Base-by-base conservation (phyloP, 2,888 invertebrate genomes). In the Drosophila dives region DNA sequence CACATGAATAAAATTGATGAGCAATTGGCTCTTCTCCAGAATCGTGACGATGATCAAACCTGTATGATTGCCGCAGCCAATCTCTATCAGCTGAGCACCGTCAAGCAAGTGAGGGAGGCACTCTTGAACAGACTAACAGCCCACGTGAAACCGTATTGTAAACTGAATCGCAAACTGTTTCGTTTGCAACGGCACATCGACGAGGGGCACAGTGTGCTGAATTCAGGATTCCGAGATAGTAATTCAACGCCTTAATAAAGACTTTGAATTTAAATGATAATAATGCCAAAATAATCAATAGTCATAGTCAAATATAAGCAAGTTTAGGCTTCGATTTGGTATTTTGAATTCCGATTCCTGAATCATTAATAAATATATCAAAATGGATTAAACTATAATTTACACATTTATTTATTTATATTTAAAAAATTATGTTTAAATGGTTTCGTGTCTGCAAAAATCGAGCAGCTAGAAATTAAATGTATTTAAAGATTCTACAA, bases 51-150 rank as follows among this genome's bases (percentile, higher is more conserved):
- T 36, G 70, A 72, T 3, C 58, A 71, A 0, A 64, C 66, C 42
- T 89, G 89, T 45, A 79, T 70, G 61, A 72, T 89, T 23, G 61
- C 79, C 33, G 17, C 48, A 0, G 70, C 61, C 8, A 89, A 85
- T 48, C 38, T 86, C 10, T 83, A 85, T 42, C 89, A 85, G 29
- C 20, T 71, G 40, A 71, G 62, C 56, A 86, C 70, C n/a, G 89
- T 89, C 20, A 53, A 81, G 12, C 42, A 56, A 12, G 79, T 89
- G 3, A 56, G 73, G 17, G 75, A 75, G 2, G 61, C 42, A 0
- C 61, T 85, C 0, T 1, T 66, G 15, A 51, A 40, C 38, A 67
- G 40, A 23, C 51, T 81, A 0, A 60, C 75, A 8, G 40, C 42
- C 62, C 58, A 40, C 12, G 75, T 78, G 67, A 62, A 61, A 2